Base-by-base conservation (phyloP, 2,888 invertebrate species). In the Megamerina dolium region DNA sequence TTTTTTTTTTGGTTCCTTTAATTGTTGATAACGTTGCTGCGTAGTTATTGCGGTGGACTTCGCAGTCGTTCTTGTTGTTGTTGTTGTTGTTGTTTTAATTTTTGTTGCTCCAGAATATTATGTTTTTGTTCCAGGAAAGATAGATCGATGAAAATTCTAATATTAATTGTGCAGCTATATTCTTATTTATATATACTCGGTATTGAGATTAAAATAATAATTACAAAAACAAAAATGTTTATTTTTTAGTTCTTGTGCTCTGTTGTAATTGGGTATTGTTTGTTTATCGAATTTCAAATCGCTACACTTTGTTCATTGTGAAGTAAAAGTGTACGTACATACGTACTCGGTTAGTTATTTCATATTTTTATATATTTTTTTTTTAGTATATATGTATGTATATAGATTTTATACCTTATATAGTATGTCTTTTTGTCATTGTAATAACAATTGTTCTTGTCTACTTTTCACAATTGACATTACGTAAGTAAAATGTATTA, bases 61-160 rank as follows among this genome's bases (percentile, higher is more conserved):
- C 62, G 65, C 47, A 63, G 64, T 55, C 61, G 61, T 47, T 59
- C 64, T 62, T 67, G 62, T 52, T 64, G 63, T 53, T 68, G 64
- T 57, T 68, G 63, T 61, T 66, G 62, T 58, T 58, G 66, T 54
- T 68, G 63, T 63, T 65, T 64, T 60, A 66, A 65, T 72, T 74
- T 75, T 73, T 77, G 77, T 70, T 77, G 76, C 70, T 77, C 77
- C 73, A 77, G 74, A 61, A 77, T 76, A 74, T 76, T 74, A 68
- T 74, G 75, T 78, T 79, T 80, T 74, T 81, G 79, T 81, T 83
- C 81, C 75, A 84, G 79, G 80, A 84, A 83, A 79, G 84, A 83
- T 70, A 84, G 81, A 79, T 84, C 83, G 80, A 85, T 83, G 81
- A 84, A 84, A 80, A 84, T 82, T 80, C 84, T 83, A 70, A 68